phyloP scores from a whole-genome alignment of 2,113 vertebrate genomes.

The Scartelaos histophorus region DNA sequence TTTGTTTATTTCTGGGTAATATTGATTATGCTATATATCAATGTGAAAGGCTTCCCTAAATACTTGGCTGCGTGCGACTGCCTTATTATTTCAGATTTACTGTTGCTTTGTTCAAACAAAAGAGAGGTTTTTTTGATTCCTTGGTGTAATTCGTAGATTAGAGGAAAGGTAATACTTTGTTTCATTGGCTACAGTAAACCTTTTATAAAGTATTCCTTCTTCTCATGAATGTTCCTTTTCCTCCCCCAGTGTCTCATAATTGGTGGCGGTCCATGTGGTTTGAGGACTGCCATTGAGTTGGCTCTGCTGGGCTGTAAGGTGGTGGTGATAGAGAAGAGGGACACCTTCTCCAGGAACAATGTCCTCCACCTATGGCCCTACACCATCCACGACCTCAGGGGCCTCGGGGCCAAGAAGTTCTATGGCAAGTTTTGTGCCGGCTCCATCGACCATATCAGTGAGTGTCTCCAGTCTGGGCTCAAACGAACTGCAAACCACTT shows the following conservation, averaged over 20 bases:
- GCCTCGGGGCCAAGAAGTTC: slow-evolving; percentile 96
- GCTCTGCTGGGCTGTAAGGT: slow-evolving; percentile 93
- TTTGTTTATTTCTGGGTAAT: not conserved
- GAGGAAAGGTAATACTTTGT: too few relatives aligned
- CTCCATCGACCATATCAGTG: slow-evolving; percentile 97
- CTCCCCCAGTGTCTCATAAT: slow-evolving; percentile 88
- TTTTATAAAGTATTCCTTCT: not conserved
- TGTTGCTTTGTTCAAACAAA: not conserved
- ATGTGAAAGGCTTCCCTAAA: not conserved
- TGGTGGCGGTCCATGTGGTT: slow-evolving; percentile 91
- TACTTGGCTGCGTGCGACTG: not conserved
- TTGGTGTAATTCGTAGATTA: too few relatives aligned
- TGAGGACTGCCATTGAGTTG: slow-evolving; percentile 93
- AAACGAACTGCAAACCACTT: not conserved
- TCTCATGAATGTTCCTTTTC: not conserved
- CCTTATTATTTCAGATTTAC: not conserved
- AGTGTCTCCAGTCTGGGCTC: slow-evolving; percentile 61
- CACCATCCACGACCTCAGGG: slow-evolving; percentile 93
- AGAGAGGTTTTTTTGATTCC: too few relatives aligned
- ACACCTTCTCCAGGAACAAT: slow-evolving; percentile 96
- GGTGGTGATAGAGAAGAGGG: slow-evolving; percentile 92
- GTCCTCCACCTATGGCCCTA: slow-evolving; percentile 98
- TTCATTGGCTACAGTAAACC: not conserved
- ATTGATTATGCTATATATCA: not conserved
- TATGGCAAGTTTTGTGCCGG: slow-evolving; percentile 97